These are phyloP conservation scores for Crenichthys baileyi DNA, from an alignment of 2,797 vertebrate species.

Conservation along the genomic window DNA sequence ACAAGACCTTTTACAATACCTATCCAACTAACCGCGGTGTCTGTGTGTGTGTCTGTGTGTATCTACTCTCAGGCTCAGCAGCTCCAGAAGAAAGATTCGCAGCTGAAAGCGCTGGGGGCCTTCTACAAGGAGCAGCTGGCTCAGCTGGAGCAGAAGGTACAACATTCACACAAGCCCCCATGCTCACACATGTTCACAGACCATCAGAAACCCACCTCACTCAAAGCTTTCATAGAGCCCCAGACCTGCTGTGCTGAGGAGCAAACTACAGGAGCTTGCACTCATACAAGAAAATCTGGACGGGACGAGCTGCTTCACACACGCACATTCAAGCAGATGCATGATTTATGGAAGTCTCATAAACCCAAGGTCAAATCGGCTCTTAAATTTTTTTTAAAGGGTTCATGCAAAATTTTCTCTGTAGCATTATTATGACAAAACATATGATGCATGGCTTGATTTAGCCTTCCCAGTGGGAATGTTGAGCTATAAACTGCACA, in stretches of 20 bases:
- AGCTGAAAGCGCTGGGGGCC: slow-evolving; percentile 82
- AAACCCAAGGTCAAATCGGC: slow-evolving; percentile 10
- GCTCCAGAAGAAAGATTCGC: slow-evolving; percentile 86
- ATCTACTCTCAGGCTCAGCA: slow-evolving; percentile 77
- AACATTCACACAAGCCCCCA: slow-evolving; percentile 21
- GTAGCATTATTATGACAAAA: slow-evolving; percentile 3
- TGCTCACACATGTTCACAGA: slow-evolving; percentile 13
- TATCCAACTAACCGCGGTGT: slow-evolving; percentile 26
- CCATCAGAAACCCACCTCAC: slow-evolving; percentile 6
- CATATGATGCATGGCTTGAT: slow-evolving; percentile 7
- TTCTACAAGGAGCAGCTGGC: slow-evolving; percentile 91
- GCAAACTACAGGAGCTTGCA: background rate
- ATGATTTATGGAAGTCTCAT: background rate
- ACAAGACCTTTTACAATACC: background rate
- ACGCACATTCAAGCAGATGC: background rate
- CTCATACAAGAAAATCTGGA: background rate
- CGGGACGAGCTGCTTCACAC: background rate
- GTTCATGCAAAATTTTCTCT: slow-evolving; percentile 7
- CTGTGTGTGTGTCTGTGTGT: slow-evolving; percentile 48
- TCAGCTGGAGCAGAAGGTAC: slow-evolving; percentile 89
- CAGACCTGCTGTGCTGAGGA: background rate
- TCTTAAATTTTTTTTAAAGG: background rate
- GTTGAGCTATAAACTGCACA: background rate
- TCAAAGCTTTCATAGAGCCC: slow-evolving; percentile 14
- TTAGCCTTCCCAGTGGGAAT: slow-evolving; percentile 1